Evolutionary conservation across 1,140 invertebrate species (phyloP).

Genomic region (Drosophila eugracilis): DNA sequence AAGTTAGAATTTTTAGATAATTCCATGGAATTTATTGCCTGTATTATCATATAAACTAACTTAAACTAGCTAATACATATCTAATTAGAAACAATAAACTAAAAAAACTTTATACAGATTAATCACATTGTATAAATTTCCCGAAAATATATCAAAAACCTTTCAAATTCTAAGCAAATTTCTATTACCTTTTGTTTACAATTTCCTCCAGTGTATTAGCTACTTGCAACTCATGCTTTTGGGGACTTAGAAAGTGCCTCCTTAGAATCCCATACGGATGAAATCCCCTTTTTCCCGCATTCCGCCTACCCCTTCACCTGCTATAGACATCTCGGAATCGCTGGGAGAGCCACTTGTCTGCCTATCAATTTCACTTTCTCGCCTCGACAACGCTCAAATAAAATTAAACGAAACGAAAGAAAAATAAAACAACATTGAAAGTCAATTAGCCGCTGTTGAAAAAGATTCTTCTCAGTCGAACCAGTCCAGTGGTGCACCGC

Average conservation of each 20-base stretch:
- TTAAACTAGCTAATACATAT: no score
- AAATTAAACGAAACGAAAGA: constrained; percentile 25
- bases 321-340: constrained; percentile 13
- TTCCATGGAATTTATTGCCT: no score
- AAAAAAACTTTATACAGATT: no score
- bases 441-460: constrained; percentile 73
- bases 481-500: constrained; percentile 7
- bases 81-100: no score
- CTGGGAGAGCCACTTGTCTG: constrained; percentile 57
- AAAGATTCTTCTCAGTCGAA: constrained; percentile 65
- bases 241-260: constrained; percentile 65
- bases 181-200: no score
- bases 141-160: no score
- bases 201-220: background rate
- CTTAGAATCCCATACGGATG: constrained; percentile 48
- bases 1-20: no score
- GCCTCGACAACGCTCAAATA: constrained; percentile 31
- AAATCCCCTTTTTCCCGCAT: no score
- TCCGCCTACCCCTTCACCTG: background rate
- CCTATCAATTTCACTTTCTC: constrained; percentile 80
- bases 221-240: constrained; percentile 34
- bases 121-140: no score
- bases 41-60: no score
- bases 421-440: constrained; percentile 70
- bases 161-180: no score